These are phyloP conservation scores for Cassiopea andromeda DNA, from an alignment of 30 jellyfish, hydroid and myxozoan species.

Conservation along the genomic window DNA sequence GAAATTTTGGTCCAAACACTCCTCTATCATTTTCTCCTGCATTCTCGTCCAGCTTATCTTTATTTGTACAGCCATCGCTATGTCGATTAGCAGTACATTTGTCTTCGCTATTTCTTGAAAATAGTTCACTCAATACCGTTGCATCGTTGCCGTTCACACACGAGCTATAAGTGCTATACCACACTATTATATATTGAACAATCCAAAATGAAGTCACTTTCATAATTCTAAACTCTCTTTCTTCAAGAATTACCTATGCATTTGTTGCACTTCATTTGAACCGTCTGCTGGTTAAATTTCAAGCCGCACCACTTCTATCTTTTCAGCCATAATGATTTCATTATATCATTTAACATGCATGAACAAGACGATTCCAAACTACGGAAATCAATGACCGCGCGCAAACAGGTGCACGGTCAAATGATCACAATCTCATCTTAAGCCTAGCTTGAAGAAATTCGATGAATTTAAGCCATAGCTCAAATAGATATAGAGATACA, in stretches of 20 bases:
- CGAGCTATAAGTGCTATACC: background rate
- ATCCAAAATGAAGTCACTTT: background rate
- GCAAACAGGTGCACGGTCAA: slow-evolving; percentile 79
- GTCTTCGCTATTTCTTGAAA: background rate
- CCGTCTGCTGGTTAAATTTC: background rate
- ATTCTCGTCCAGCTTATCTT: background rate
- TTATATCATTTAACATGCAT: slow-evolving; percentile 58
- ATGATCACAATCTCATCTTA: slow-evolving; percentile 33
- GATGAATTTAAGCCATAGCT: too few species aligned
- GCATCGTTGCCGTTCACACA: background rate
- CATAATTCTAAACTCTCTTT: background rate
- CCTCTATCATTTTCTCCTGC: background rate
- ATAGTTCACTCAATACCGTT: background rate
- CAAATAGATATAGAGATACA: too few species aligned
- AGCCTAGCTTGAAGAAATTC: background rate
- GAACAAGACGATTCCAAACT: slow-evolving; percentile 13
- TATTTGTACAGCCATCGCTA: background rate
- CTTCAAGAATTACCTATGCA: background rate
- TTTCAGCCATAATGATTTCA: slow-evolving; percentile 61
- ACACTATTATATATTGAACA: background rate
- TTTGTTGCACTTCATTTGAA: background rate
- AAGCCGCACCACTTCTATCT: slow-evolving; percentile 48
- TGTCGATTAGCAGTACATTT: background rate
- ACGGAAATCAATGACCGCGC: slow-evolving; percentile 42
- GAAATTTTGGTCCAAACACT: slow-evolving; percentile 80